These are phyloP conservation scores for Phragmatobia fuliginosa DNA, from an alignment of 2,888 invertebrate species.

Conservation along the genomic window DNA sequence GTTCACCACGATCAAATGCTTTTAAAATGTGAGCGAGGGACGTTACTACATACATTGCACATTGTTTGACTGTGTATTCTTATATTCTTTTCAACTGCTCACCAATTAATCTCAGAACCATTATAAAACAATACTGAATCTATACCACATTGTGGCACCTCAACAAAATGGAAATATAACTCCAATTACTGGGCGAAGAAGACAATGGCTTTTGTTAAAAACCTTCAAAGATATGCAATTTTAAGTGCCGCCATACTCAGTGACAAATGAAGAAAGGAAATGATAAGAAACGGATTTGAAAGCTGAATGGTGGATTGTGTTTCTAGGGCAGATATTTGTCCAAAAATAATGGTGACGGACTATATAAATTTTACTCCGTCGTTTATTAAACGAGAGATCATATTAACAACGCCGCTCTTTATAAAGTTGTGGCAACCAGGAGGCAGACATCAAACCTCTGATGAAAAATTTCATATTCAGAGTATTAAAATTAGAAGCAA, in stretches of 20 bases:
- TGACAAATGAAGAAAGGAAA: conserved; percentile 31
- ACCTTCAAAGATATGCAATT: conserved; percentile 47
- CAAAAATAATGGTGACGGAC: background rate
- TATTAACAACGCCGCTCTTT: no score
- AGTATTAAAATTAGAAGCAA: no score
- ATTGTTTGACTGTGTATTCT: no score
- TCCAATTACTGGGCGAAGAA: conserved; percentile 41
- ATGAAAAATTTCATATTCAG: no score
- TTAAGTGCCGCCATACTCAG: conserved; percentile 32
- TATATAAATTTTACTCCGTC: no score
- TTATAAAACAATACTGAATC: conserved; percentile 43
- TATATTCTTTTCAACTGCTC: no score
- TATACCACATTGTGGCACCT: conserved; percentile 22
- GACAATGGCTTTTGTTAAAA: conserved; percentile 45
- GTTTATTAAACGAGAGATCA: no score
- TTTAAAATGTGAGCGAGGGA: no score
- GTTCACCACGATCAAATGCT: no score
- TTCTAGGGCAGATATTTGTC: background rate
- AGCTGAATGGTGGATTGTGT: conserved; percentile 32
- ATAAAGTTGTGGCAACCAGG: background rate
- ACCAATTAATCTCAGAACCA: conserved; percentile 36
- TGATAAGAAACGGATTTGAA: conserved; percentile 29
- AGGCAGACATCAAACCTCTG: background rate
- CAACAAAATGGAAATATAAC: conserved; percentile 39
- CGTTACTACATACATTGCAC: no score